These are phyloP conservation scores for Euwallacea fornicatus DNA, from an alignment of 1,140 invertebrate species.

Conservation along the genomic window DNA sequence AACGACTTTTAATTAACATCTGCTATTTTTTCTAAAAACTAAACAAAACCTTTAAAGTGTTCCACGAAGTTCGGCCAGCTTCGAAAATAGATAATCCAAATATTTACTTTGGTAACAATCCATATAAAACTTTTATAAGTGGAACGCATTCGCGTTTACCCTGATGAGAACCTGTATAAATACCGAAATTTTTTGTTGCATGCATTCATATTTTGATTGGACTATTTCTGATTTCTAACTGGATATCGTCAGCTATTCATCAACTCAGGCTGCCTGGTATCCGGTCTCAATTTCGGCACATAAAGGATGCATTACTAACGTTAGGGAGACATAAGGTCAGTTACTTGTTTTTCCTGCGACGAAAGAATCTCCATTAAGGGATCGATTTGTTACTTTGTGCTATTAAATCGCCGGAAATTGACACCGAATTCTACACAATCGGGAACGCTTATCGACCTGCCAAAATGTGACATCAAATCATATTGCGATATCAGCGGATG, in stretches of 20 bases:
- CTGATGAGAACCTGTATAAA: neutral
- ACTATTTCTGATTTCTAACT: conserved; percentile 3
- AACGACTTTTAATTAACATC: conserved; percentile 28
- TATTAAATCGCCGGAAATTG: conserved; percentile 15
- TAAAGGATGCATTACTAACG: too few relatives aligned
- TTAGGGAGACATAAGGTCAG: too few relatives aligned
- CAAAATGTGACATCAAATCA: conserved; percentile 11
- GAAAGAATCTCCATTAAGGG: conserved; percentile 5
- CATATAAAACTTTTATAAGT: conserved; percentile 35
- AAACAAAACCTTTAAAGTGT: conserved; percentile 30
- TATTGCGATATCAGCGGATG: conserved; percentile 1
- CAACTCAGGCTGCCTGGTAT: too few relatives aligned
- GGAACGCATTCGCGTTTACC: conserved; percentile 1
- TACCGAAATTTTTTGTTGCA: neutral
- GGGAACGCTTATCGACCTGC: conserved; percentile 1
- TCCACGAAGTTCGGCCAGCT: conserved; percentile 24
- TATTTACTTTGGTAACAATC: conserved; percentile 38
- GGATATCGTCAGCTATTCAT: too few relatives aligned
- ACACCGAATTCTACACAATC: conserved; percentile 7
- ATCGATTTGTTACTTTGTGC: conserved; percentile 4
- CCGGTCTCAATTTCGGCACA: too few relatives aligned
- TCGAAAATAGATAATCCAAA: conserved; percentile 36
- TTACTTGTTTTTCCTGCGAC: neutral
- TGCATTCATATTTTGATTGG: neutral
- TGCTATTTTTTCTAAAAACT: conserved; percentile 24